Base-by-base conservation (phyloP, 2,888 invertebrate genomes). In the Endotricha flammealis region DNA sequence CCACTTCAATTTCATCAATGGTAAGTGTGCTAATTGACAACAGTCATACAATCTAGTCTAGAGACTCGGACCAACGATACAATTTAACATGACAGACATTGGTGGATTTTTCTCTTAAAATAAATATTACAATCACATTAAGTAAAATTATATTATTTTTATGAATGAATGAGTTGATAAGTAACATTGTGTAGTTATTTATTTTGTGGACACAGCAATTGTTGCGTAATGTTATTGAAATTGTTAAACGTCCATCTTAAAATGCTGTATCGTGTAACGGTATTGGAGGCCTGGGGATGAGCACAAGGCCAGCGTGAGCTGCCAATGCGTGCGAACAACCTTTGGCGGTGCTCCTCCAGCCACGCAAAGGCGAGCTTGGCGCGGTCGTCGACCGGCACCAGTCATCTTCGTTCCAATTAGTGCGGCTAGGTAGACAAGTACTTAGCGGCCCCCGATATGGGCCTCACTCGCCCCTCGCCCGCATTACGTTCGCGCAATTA, bases 331-430 rank as follows among this genome's bases (percentile, higher is more conserved):
- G 70, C 59, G 65, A 74, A 65, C 68, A 69, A 75, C 73, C 68
- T 71, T 52, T 50, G 44, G 38, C 49, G 48, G 50, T 57, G 51
- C 50, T 59, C n/a, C 52, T 63, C 45, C 58, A 56, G 56, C n/a
- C n/a, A n/a, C n/a, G n/a, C n/a, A n/a, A n/a, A n/a, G 50, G 55
- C 55, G 58, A 66, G 66, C 61, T 53, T 60, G 25, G 50, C 55
- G 54, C 70, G 77, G 77, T 77, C 78, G 65, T 53, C 66, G 77
- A 76, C 78, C 77, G 64, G 38, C 39, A 51, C 51, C 59, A 66
- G 65, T 67, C 71, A 64, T 66, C 59, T 62, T 57, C 48, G 59
- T 60, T 63, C 63, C 64, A 74, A 73, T 73, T 77, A 74, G 61
- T 64, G 51, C 48, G 52, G 46, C 53, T 57, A 61, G 56, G 48